phyloP scores from a whole-genome alignment of 2,797 vertebrate genomes.

The Menidia menidia region DNA sequence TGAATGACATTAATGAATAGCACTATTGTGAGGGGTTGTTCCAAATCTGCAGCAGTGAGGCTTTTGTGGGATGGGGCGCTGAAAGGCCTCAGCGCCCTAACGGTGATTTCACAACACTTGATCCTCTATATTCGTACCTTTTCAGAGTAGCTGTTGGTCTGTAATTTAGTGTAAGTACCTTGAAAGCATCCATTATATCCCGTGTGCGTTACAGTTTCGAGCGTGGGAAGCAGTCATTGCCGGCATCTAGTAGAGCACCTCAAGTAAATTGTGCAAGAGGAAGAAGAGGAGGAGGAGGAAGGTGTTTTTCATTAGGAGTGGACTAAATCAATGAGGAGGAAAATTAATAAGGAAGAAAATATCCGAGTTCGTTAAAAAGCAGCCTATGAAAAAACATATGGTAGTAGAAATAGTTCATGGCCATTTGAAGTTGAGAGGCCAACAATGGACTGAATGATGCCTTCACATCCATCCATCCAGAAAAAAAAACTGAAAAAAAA shows the following conservation, averaged over 20 bases:
- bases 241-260: slow-evolving; percentile 24
- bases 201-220: slow-evolving; percentile 13
- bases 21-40: slow-evolving; percentile 1
- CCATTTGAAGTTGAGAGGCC: slow-evolving; percentile 45
- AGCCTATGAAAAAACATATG: slow-evolving; percentile 39
- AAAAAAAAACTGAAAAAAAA: no score
- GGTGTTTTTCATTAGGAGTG: no score
- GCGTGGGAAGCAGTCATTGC: slow-evolving; percentile 15
- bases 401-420: slow-evolving; percentile 30
- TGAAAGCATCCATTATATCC: slow-evolving; percentile 26
- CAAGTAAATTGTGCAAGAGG: slow-evolving; percentile 35
- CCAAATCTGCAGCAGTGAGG: not conserved
- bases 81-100: not conserved
- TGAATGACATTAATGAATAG: slow-evolving; percentile 2
- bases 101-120: slow-evolving; percentile 24
- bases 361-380: slow-evolving; percentile 37
- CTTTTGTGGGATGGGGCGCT: not conserved
- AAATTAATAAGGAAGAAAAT: slow-evolving; percentile 15
- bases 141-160: slow-evolving; percentile 21
- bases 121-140: slow-evolving; percentile 2
- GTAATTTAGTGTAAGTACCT: slow-evolving; percentile 21
- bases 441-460: slow-evolving; percentile 26
- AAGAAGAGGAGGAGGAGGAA: slow-evolving; percentile 2
- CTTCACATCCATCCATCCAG: no score
- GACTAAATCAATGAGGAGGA: not conserved